These are phyloP conservation scores for Rana temporaria DNA, from an alignment of 2,113 vertebrate species.

Conservation along the genomic window DNA sequence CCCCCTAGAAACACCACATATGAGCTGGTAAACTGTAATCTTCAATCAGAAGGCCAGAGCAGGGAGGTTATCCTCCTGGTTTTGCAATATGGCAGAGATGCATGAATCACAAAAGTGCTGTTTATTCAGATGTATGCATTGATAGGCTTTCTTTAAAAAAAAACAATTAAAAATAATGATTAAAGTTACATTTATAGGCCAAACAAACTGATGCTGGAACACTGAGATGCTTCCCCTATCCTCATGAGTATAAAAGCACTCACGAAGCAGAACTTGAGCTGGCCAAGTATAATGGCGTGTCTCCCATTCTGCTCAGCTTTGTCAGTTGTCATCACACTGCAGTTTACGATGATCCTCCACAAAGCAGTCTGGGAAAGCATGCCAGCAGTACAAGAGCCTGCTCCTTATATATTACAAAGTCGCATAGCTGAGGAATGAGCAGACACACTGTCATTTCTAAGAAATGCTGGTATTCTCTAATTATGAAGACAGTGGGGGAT, in stretches of 20 bases:
- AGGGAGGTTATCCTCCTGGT: no score
- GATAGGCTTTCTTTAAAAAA: no score
- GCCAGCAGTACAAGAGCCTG: not conserved
- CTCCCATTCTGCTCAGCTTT: not conserved
- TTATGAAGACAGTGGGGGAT: conserved; percentile 19
- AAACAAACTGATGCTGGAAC: not conserved
- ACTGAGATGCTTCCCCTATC: not conserved
- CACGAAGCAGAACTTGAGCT: conserved; percentile 11
- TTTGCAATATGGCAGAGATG: no score
- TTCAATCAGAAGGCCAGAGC: no score
- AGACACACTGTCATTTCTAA: conserved; percentile 28
- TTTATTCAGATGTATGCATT: no score
- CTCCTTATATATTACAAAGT: not conserved
- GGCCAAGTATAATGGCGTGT: not conserved
- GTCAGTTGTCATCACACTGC: not conserved
- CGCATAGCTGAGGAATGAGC: not conserved
- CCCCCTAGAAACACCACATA: no score
- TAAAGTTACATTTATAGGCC: not conserved
- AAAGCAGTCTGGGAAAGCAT: not conserved
- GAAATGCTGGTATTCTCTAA: conserved; percentile 32
- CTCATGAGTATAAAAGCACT: not conserved
- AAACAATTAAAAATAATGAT: not conserved
- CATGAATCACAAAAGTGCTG: no score
- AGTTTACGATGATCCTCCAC: not conserved
- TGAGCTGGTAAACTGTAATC: no score